Base-by-base conservation (phyloP, 2,797 vertebrate species). In the Sandelia bainsii region DNA sequence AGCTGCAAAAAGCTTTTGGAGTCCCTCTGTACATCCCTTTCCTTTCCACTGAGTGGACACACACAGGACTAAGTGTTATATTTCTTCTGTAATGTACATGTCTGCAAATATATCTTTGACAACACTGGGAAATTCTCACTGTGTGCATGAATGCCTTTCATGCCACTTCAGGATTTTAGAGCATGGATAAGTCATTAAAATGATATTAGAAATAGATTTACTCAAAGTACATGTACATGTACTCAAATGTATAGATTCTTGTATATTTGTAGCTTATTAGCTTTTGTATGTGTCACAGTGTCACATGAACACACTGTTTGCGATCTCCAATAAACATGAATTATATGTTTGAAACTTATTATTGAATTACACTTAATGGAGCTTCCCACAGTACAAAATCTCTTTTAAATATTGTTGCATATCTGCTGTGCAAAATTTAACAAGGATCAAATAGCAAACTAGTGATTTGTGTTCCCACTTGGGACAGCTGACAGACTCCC, bases 1-100 rank as follows among this genome's bases (percentile, higher is more conserved):
- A 75, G 16, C 68, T 75, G 81, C 70, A 82, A 89, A 91, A 84
- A 91, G 85, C 84, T 86, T 87, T 82, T 60, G 58, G 66, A 63
- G 56, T 76, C 78, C 67, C 71, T 34, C 56, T 67, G 65, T 77
- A 63, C 22, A 34, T 63, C 60, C 44, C 40, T 67, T 72, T 80
- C 65, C 62, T 81, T 85, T 64, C 61, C 34, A 53, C 66, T 57
- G 60, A 82, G 56, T 58, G 72, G 63, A 53, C 48, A 48, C 53
- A 75, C 64, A 72, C 44, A 67, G 52, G 64, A 52, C 65, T 70
- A 20, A 48, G 23, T 52, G 64, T 58, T 61, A 52, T 32, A 34
- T 65, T 72, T 34, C 51, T 45, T 16, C 69, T 64, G 59, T 72
- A 60, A 60, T 52, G 49, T 19, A 68, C 69, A 60, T 57, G 72